Base-by-base conservation (phyloP, 1,140 invertebrate genomes). In the Caenorhabditis latens region DNA sequence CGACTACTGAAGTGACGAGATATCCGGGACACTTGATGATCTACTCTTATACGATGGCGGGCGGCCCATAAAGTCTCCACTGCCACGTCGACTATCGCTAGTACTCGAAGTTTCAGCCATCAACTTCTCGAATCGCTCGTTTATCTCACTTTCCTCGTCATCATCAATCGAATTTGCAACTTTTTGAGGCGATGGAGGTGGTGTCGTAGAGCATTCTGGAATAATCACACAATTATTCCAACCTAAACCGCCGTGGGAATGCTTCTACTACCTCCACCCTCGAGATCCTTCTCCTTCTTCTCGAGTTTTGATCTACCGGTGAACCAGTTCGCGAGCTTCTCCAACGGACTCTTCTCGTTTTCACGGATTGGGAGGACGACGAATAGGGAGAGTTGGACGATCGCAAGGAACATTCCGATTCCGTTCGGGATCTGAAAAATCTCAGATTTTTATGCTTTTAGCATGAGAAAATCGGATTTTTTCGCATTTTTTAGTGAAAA, bases 301-400 rank as follows among this genome's bases (percentile, higher is more conserved):
- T 79, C 40, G 32, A 32, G 32, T 32, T 9, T 14, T 40, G 32
- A 46, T 79, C 71, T 79, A 53, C 71, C 46, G 4, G 71, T 79
- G 71, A 79, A 79, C 71, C 43, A 79, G 19, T 53, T 79, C n/a
- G 71, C 71, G 0, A 79, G 46, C 24, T 79, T 53, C 40, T 79
- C 71, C 40, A 86, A 65, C 4, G 61, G 86, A 50, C 65, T 79
- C 2, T 50, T 53, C 32, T 71, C 86, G 11, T 86, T 32, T 21
- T 57, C 71, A 3, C 42, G 43, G n/a, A 21, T 21, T 8, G 91
- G 91, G 42, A 90, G 92, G 43, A 92, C 58, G 16, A 92, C 84
- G 85, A 92, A 92, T 6, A 92, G 85, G 8, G 91, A 90, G n/a
- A 92, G 89, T 86, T 92, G 91, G 13, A 92, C 24, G 46, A 90